phyloP scores from a whole-genome alignment of 2,888 invertebrate species.

The Abrostola tripartita region DNA sequence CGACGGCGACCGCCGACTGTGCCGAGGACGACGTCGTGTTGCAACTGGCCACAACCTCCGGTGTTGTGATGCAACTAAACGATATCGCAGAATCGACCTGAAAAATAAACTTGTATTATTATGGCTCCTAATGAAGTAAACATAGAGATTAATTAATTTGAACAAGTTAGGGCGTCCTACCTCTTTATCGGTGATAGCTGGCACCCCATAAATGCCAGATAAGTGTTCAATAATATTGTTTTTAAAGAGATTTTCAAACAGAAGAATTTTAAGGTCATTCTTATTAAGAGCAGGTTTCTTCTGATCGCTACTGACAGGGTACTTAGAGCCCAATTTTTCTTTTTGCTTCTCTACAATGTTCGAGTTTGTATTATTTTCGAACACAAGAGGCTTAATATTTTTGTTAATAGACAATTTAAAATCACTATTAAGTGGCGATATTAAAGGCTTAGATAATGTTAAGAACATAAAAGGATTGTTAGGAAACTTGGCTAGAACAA shows the following conservation, averaged over 20 bases:
- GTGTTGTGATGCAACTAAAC: conserved; percentile 86
- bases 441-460: conserved; percentile 74
- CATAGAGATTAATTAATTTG: conserved; percentile 26
- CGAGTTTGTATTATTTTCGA: conserved; percentile 44
- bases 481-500: conserved; percentile 67
- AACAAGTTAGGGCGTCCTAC: conserved; percentile 68
- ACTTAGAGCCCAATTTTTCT: conserved; percentile 56
- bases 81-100: conserved; percentile 86
- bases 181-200: conserved; percentile 67
- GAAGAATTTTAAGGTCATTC: conserved; percentile 73
- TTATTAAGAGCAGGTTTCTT: conserved; percentile 67
- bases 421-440: conserved; percentile 52
- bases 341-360: conserved; percentile 61
- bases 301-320: conserved; percentile 57
- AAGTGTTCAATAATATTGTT: conserved; percentile 66
- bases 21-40: conserved; percentile 78
- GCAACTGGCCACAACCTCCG: conserved; percentile 84
- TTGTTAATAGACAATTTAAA: conserved; percentile 50
- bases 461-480: conserved; percentile 77
- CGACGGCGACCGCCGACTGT: conserved; percentile 73
- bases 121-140: conserved; percentile 24
- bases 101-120: conserved; percentile 61
- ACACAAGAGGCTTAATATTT: conserved; percentile 51
- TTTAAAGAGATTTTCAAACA: conserved; percentile 73
- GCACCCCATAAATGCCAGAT: conserved; percentile 56